Base-by-base conservation (phyloP, 2,888 invertebrate species). In the Drosophila bunnanda region DNA sequence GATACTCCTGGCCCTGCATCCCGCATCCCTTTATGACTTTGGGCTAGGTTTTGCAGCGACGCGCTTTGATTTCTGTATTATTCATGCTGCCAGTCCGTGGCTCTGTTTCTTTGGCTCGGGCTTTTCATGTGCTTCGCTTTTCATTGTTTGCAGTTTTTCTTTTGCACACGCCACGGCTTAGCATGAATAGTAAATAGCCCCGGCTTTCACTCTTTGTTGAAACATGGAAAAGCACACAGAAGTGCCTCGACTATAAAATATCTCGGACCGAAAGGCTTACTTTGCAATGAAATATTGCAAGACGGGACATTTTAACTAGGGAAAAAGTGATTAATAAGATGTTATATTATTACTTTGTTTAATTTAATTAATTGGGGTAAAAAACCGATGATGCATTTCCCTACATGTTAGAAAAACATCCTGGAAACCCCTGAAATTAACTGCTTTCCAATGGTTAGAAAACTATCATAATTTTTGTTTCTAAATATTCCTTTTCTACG, bases 161-260 rank as follows among this genome's bases (percentile, higher is more conserved):
- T 79, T 87, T 74, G 80, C 80, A 79, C 77, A 82, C 77, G 75
- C 88, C 71, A 75, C 67, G 86, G 86, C 86, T 84, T 80, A 79
- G 80, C 86, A 84, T 84, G 83, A 84, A 84, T 84, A 86, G 83
- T 77, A 80, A 84, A 84, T 88, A 84, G 74, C 66, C 70, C 46
- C 57, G 12, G 32, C 9, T 17, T 39, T 25, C 20, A 17, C 22
- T 46, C 53, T 57, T 66, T 66, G 54, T 64, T 13, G 57, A 53
- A 44, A 13, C 34, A 44, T 13, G 17, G 30, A 20, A 46, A 50
- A 69, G 44, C n/a, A 52, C 36, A 58, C n/a, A 22, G 12, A 1
- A 64, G 48, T 12, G 32, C 4, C 2, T 0, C 20, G 46, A 34
- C 64, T 41, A 20, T 7, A 5, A 20, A 28, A 20, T 65, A 50